phyloP scores from a whole-genome alignment of 2,113 vertebrate genomes.

The Alethe castanea region DNA sequence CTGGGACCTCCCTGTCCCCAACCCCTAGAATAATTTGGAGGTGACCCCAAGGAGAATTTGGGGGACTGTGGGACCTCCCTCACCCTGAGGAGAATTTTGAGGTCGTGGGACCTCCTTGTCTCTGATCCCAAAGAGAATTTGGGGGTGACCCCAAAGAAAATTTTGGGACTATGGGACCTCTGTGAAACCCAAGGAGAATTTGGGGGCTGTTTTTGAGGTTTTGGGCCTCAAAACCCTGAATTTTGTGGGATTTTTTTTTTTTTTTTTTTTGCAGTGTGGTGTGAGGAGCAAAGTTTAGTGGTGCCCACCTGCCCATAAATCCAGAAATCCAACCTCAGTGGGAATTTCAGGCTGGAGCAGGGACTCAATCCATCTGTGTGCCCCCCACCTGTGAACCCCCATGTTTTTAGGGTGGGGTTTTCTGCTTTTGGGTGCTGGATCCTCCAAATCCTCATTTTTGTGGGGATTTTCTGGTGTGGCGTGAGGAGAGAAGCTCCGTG shows the following conservation, averaged over 20 bases:
- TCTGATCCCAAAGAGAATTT: too few species aligned
- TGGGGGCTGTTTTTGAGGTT: neutral
- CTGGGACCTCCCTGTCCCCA: too few species aligned
- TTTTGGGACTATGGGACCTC: neutral
- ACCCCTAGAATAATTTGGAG: too few species aligned
- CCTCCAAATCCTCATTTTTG: fast-evolving
- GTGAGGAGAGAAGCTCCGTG: neutral
- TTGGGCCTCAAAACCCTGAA: neutral
- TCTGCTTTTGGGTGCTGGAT: neutral
- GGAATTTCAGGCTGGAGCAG: neutral
- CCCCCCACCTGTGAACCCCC: neutral
- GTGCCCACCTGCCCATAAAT: neutral
- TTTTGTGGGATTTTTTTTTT: too few species aligned
- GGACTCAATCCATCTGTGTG: too few species aligned
- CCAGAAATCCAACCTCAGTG: neutral
- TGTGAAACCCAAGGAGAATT: neutral
- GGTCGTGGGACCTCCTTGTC: neutral
- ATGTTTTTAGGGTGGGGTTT: fast-evolving
- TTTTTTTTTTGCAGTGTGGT: neutral
- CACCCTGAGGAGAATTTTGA: neutral
- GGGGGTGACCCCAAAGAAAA: too few species aligned
- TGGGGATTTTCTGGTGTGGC: neutral
- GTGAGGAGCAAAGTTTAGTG: fast-evolving
- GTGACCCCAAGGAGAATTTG: too few species aligned
- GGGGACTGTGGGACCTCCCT: too few species aligned